phyloP scores from a whole-genome alignment of 37 sponge, comb jelly and placozoan genomes.

The Oscarella lobularis region DNA sequence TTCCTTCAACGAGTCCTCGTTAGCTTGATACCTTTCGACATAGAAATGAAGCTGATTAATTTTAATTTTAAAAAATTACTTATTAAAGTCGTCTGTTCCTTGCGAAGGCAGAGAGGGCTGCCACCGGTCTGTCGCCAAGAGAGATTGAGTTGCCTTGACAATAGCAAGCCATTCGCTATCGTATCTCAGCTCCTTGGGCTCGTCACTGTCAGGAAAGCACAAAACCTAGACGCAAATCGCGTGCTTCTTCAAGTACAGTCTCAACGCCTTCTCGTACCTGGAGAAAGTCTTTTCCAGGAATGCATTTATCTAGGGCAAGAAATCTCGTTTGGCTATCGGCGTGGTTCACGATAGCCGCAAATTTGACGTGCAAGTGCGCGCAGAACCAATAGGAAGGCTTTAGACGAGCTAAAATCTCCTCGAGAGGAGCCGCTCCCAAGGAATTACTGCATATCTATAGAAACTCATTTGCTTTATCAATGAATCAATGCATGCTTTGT shows the following conservation, averaged over 20 bases:
- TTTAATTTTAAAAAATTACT: conserved; percentile 1
- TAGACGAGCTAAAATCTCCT: conserved; percentile 56
- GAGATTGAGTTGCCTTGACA: conserved; percentile 26
- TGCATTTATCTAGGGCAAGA: conserved; percentile 87
- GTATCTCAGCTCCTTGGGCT: conserved; percentile 31
- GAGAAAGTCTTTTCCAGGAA: conserved; percentile 64
- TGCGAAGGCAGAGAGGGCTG: conserved; percentile 23
- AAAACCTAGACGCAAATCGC: conserved; percentile 12
- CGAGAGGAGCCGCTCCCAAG: conserved; percentile 66
- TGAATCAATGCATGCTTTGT: conserved; percentile 5
- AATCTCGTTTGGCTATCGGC: conserved; percentile 26
- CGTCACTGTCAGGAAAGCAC: conserved; percentile 17
- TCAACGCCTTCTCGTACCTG: conserved; percentile 35
- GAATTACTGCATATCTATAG: conserved; percentile 30
- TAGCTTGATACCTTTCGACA: conserved; percentile 14
- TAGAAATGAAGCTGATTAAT: neutral
- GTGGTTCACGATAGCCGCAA: conserved; percentile 41
- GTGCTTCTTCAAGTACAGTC: no score
- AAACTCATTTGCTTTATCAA: neutral
- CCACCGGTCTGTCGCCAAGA: conserved; percentile 18
- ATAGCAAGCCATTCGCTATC: conserved; percentile 85
- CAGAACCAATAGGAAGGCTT: conserved; percentile 84
- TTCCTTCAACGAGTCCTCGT: conserved; percentile 16
- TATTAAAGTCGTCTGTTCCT: neutral
- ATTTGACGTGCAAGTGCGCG: conserved; percentile 90